phyloP scores from a whole-genome alignment of 2,888 invertebrate species.

The Aspidiotus destructor region DNA sequence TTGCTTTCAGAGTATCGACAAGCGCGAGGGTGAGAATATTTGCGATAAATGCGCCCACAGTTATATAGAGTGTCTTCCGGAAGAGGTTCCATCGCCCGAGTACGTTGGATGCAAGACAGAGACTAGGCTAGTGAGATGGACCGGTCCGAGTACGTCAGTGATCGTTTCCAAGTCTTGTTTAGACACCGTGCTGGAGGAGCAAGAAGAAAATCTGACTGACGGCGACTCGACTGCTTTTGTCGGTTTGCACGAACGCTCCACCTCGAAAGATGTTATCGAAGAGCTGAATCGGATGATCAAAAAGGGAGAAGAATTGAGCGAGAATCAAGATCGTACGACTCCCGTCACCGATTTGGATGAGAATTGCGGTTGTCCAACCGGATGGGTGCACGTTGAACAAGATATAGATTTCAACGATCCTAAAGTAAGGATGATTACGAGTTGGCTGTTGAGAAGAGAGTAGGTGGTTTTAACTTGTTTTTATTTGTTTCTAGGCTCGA shows the following conservation, averaged over 20 bases:
- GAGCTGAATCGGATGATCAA: conserved; percentile 58
- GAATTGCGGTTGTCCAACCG: conserved; percentile 60
- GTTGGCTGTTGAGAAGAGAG: too few relatives aligned
- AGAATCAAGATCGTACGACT: conserved; percentile 25
- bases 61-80: conserved; percentile 36
- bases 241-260: conserved; percentile 41
- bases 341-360: conserved; percentile 47
- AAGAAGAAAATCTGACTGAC: conserved; percentile 44
- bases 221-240: conserved; percentile 2
- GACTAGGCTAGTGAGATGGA: conserved; percentile 34
- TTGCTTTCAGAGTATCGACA: conserved; percentile 35
- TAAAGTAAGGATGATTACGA: conserved; percentile 48
- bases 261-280: conserved; percentile 66
- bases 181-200: conserved; percentile 55
- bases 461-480: background rate
- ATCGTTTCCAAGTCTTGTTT: conserved; percentile 41
- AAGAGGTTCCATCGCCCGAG: conserved; percentile 40
- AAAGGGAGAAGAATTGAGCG: conserved; percentile 44
- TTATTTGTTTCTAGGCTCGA: conserved; percentile 50
- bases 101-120: conserved; percentile 38
- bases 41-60: conserved; percentile 38
- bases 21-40: conserved; percentile 36
- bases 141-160: conserved; percentile 44
- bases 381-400: conserved; percentile 69
- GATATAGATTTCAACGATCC: conserved; percentile 69